phyloP scores from a whole-genome alignment of 2,888 invertebrate species.

The Chymomyza caudatula region DNA sequence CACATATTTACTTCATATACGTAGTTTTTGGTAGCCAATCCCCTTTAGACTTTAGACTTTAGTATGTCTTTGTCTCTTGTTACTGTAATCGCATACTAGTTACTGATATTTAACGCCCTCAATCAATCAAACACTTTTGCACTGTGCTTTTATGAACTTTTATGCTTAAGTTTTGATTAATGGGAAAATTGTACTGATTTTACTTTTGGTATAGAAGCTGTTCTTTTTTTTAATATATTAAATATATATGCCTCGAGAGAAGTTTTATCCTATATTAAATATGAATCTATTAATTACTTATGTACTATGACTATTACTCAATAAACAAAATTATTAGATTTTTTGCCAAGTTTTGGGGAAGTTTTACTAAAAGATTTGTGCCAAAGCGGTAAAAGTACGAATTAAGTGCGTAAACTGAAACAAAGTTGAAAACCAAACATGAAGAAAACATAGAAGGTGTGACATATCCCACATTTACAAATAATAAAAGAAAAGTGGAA shows the following conservation, averaged over 20 bases:
- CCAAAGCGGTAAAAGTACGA: too few species aligned
- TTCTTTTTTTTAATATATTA: not conserved
- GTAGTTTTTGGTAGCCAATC: not conserved
- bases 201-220: slow-evolving; percentile 14
- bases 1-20: slow-evolving; percentile 4
- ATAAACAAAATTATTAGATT: slow-evolving; percentile 52
- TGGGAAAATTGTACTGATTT: slow-evolving; percentile 48
- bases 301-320: slow-evolving; percentile 44
- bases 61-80: slow-evolving; percentile 20
- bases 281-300: slow-evolving; percentile 44
- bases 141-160: slow-evolving; percentile 39
- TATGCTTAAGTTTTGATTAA: slow-evolving; percentile 34
- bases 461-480: too few species aligned
- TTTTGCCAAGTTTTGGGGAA: not conserved
- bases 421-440: too few species aligned
- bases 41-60: slow-evolving; percentile 8
- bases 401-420: too few species aligned
- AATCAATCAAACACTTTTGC: slow-evolving; percentile 18
- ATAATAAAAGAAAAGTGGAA: too few species aligned
- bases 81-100: slow-evolving; percentile 14
- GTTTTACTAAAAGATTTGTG: too few species aligned
- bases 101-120: slow-evolving; percentile 7
- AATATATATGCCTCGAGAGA: slow-evolving; percentile 17
- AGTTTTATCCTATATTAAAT: slow-evolving; percentile 50
- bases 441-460: too few species aligned